Base-by-base conservation (phyloP, 2,113 vertebrate genomes). In the Stomatorhinus ivindoensis region DNA sequence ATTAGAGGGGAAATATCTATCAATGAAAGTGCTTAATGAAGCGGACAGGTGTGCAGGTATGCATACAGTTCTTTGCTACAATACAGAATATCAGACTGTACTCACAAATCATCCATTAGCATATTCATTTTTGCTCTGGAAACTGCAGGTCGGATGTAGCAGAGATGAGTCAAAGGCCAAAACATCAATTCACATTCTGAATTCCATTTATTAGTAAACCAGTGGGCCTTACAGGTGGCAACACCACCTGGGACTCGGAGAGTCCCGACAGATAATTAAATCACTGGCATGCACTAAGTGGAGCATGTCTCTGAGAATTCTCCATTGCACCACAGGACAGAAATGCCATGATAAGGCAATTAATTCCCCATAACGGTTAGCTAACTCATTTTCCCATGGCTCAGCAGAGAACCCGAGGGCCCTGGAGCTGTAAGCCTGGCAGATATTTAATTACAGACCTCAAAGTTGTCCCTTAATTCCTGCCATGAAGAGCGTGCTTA, bases 401-500 rank as follows among this genome's bases (percentile, higher is more conserved):
- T 46, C 39, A 47, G 44, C n/a, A 31, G 27, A 47, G 82, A 24
- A 84, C 82, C 82, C 44, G 82, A 47, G 21, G 39, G 73, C 13
- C 35, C 73, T 19, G 35, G 73, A n/a, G 47, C 46, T 86, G n/a
- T 4, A 51, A 35, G 19, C 15, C 85, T 53, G n/a, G n/a, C 10
- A 47, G 48, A 53, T 84, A 84, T 84, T 84, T 84, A 84, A 84
- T 47, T 47, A 84, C 6, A 84, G 82, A 84, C 82, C 82, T 84
- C n/a, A 39, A 15, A 84, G 39, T 84, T 46, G 35, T 46, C 39
- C 44, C 21, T 24, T 83, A 24, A 83, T 83, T 46, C 80, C 42
- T 83, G 39, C 80, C 19, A 83, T 46, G 24, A 84, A 84, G 42
- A 46, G 39, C 1, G 1, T n/a, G 82, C 24, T 44, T 84, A 47